Evolutionary conservation across 2,797 vertebrate genomes (phyloP).

Genomic region (Artibeus lituratus): DNA sequence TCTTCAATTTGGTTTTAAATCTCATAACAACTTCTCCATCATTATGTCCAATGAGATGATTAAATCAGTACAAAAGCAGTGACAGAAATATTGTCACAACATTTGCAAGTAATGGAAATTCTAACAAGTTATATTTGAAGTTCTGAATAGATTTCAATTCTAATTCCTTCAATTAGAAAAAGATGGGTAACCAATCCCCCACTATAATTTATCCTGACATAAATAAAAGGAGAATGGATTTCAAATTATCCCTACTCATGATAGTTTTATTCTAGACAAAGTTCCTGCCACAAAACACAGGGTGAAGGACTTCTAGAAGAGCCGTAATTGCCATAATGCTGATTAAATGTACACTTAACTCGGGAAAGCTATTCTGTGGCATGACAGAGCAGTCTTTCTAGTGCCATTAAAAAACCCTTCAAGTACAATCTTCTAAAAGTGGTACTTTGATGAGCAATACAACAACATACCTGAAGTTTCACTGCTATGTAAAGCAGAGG

Average conservation of each 20-base stretch:
- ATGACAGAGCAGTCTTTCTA: constrained; percentile 61
- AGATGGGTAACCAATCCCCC: background rate
- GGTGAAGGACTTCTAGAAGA: constrained; percentile 68
- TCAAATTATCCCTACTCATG: constrained; percentile 65
- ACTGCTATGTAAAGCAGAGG: background rate
- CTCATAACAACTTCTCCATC: background rate
- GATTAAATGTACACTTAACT: constrained; percentile 80
- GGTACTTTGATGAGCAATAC: constrained; percentile 63
- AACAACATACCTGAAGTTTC: constrained; percentile 52
- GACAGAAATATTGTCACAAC: background rate
- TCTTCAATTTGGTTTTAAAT: background rate
- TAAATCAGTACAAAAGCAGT: background rate
- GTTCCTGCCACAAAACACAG: constrained; percentile 68
- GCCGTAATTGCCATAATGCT: constrained; percentile 73
- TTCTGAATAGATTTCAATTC: constrained; percentile 69
- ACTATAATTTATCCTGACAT: constrained; percentile 16
- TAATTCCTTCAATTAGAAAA: constrained; percentile 72
- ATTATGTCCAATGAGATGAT: background rate
- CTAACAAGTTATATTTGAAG: constrained; percentile 69
- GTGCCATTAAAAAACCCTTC: constrained; percentile 71
- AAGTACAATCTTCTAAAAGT: constrained; percentile 72
- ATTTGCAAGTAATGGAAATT: constrained; percentile 53
- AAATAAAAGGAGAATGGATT: constrained; percentile 54
- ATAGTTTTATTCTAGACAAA: constrained; percentile 70
- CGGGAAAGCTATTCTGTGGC: constrained; percentile 66